Percentiles rank a stretch among this genome's conserved stretches.
These are phyloP conservation scores for Rhopilema esculentum DNA, from an alignment of 30 jellyfish, hydroid and myxozoan species.

Conservation along the genomic window DNA sequence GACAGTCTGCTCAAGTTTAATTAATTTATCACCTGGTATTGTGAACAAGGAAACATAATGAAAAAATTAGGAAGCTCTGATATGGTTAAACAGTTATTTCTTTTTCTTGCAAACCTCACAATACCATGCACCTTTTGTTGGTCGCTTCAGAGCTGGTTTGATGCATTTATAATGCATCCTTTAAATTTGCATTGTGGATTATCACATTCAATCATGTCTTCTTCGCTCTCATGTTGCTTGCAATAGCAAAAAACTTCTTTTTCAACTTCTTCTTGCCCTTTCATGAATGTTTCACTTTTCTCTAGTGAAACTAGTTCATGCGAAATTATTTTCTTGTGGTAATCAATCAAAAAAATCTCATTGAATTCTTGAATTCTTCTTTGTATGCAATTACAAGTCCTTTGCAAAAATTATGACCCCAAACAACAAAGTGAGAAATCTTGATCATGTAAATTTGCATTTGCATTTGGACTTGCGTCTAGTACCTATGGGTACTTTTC, in stretches of 20 bases:
- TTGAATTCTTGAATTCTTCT: background rate
- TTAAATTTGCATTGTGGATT: background rate
- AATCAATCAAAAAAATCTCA: background rate
- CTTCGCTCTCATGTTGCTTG: background rate
- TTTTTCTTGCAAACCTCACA: background rate
- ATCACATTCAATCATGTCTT: background rate
- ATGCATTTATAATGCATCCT: background rate
- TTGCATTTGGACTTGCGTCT: constrained; percentile 18
- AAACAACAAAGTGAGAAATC: background rate
- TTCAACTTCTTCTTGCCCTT: background rate
- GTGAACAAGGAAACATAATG: constrained; percentile 19
- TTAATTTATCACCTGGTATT: constrained; percentile 32
- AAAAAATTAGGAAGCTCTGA: background rate
- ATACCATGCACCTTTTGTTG: background rate
- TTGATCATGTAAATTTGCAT: background rate
- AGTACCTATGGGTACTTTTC: background rate
- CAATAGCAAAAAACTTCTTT: background rate
- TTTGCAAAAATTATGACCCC: background rate
- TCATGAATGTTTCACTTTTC: background rate
- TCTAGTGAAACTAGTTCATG: background rate
- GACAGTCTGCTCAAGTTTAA: constrained; percentile 56
- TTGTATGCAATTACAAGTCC: background rate
- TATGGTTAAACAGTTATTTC: background rate
- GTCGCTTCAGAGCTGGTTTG: background rate
- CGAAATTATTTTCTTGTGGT: background rate